phyloP scores from a whole-genome alignment of 1,140 invertebrate species.

The Leptonema lineaticorne region DNA sequence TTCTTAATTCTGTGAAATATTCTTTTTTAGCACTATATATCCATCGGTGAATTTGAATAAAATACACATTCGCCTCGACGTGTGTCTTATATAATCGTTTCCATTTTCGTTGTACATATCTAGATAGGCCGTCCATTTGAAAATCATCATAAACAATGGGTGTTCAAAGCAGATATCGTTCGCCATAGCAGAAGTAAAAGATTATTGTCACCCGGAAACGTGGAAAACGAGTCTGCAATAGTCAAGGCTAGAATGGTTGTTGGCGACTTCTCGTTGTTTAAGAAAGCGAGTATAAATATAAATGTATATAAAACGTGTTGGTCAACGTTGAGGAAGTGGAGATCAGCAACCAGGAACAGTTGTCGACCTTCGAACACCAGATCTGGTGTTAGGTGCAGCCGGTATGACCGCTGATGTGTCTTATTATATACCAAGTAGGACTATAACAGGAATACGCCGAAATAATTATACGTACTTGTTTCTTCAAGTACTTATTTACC shows the following conservation, averaged over 20 bases:
- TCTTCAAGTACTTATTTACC: not conserved
- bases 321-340: slow-evolving; percentile 16
- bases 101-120: no score
- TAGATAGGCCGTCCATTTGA: no score
- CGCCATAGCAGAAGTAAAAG: not conserved
- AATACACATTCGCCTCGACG: no score
- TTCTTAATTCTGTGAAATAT: no score
- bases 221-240: slow-evolving; percentile 17
- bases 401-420: not conserved
- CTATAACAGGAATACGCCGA: no score
- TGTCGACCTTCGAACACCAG: slow-evolving; percentile 22
- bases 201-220: slow-evolving; percentile 17
- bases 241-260: slow-evolving; percentile 20
- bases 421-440: not conserved
- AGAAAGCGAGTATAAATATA: slow-evolving; percentile 11
- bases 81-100: no score
- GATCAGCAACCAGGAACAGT: slow-evolving; percentile 23
- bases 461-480: no score
- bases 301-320: slow-evolving; percentile 11
- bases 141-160: not conserved
- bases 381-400: not conserved
- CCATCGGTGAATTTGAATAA: no score
- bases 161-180: not conserved
- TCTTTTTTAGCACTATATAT: no score
- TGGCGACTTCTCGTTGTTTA: not conserved